These are phyloP conservation scores for Campoletis sonorensis DNA, from an alignment of 1,140 invertebrate species.

Conservation along the genomic window DNA sequence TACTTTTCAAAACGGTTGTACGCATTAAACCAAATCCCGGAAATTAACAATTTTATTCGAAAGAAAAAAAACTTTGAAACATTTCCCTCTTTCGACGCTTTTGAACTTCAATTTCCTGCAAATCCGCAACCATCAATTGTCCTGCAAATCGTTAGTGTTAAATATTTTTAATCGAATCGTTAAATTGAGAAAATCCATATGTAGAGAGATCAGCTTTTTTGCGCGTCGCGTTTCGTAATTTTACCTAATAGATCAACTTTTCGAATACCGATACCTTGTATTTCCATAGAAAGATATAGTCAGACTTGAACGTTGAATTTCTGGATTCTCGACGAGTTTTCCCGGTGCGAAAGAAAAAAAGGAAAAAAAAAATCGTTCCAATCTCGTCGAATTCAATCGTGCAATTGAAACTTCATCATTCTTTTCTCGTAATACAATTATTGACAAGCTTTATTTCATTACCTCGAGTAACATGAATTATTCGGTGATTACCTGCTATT, in stretches of 20 bases:
- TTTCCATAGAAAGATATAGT: conserved; percentile 4
- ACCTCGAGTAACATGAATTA: conserved; percentile 72
- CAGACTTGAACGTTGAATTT: background rate
- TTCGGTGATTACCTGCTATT: conserved; percentile 70
- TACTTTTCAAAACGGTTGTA: no score
- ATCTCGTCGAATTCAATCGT: background rate
- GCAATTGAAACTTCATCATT: background rate
- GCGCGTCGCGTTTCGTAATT: conserved; percentile 10
- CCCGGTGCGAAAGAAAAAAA: background rate
- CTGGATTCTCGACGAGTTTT: background rate
- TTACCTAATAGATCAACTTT: background rate
- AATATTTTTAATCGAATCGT: background rate
- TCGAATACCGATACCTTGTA: background rate
- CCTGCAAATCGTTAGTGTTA: no score
- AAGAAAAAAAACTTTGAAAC: no score
- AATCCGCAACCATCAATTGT: no score
- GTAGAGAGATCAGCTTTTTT: background rate
- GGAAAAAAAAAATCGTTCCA: background rate
- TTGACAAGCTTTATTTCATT: conserved; percentile 74
- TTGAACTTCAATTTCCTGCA: no score
- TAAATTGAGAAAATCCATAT: background rate
- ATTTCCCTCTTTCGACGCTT: no score
- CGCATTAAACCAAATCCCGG: no score
- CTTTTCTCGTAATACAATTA: conserved; percentile 66
- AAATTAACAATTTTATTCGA: no score